Evolutionary conservation across 2,888 invertebrate species (phyloP), one percentile per base, ranked within the genome.

Genomic region (Tenthredo livida): DNA sequence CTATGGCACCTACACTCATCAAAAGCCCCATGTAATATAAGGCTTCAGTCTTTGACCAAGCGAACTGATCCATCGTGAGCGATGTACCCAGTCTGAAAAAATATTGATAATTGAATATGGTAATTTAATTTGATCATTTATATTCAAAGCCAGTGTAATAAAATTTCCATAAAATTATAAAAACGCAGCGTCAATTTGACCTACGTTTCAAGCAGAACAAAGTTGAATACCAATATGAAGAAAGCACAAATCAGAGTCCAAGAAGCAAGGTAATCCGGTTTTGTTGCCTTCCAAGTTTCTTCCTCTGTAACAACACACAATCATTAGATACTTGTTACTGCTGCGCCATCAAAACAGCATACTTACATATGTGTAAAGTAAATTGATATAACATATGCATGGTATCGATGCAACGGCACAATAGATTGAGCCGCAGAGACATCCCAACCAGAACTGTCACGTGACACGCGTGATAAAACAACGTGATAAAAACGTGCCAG

Each of bases 61-160:
- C 98, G 93, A 98, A 97, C 94, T 97, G 97, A 92, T 98, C 97
- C 97, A 97, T 97, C 47, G 97, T 97, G 84, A 98, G 94, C 3
- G 97, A 96, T 12, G 97, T 97, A 33, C 97, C 97, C 88, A 97
- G 94, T 77, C 96, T 96, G 89, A 58, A 89, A 89, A 89, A n/a
- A 40, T 61, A 40, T 40, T 1, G 25, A 40, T 25, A 40, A 37
- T 40, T 40, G 17, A 15, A 70, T 25, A 33, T 21, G 15, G 12
- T 43, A n/a, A 72, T 84, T 43, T 50, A 50, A 50, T 43, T 25
- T 12, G 67, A 29, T 61, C 21, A 72, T 67, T 33, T 2, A 21
- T 67, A 67, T 73, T 43, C 9, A 21, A 47, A 47, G 12, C 47
- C 15, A 47, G 3, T 15, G 47, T 15, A 15, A 3, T 47, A 3